Base-by-base conservation (phyloP, 2,888 invertebrate genomes). In the Nowickia ferox region DNA sequence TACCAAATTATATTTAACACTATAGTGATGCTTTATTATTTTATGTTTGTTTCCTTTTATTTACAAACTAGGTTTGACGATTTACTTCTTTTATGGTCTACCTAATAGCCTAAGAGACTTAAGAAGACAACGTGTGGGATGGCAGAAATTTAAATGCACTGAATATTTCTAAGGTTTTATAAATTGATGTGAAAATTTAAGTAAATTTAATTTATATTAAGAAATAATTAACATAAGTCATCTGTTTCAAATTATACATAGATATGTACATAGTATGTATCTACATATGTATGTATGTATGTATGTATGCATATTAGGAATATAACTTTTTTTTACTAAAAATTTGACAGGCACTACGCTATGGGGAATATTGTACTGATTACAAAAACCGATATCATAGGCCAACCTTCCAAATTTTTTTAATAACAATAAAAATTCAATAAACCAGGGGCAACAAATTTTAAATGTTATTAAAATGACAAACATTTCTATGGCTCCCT, bases 71-170 rank as follows among this genome's bases (percentile, higher is more conserved):
- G 96, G 96, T 89, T 93, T 96, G 87, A 92, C 94, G 84, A 94
- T 96, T 89, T 96, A 96, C 93, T 95, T 96, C 91, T 93, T 94
- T 89, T 96, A 96, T 90, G 96, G 96, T 88, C 94, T 96, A 88
- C 94, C 94, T 69, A 92, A 92, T 87, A 92, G 92, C 88, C 89
- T 91, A 86, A 90, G 89, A 68, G 90, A 92, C 82, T 88, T 92
- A 87, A 89, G 88, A 74, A 89, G 91, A 68, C 90, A 91, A 82
- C 89, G 90, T 40, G 87, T 84, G 76, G 92, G 92, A 84, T 92
- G 92, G 92, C 91, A 91, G 84, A 92, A 92, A 88, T 88, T 92
- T 80, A 92, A 90, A 84, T 92, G 92, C 78, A 90, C 88, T 85
- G 90, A 90, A 87, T 88, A 75, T 57, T 86, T 87, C 46, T 88